Evolutionary conservation across 2,888 invertebrate species (phyloP).

Genomic region (Melieria crassipennis): DNA sequence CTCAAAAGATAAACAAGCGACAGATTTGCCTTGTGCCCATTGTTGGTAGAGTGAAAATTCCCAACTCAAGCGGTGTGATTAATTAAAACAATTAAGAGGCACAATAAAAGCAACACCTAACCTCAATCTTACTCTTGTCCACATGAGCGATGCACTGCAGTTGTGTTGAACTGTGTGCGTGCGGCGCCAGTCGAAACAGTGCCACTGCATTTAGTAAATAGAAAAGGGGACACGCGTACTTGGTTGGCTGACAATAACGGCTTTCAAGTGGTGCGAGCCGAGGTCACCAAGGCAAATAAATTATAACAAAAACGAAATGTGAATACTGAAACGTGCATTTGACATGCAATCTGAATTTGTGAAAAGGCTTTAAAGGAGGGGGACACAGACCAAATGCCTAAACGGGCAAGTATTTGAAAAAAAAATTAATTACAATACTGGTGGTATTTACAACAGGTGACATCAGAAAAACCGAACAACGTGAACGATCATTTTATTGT

Average conservation of each 20-base stretch:
- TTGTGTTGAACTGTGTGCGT: background rate
- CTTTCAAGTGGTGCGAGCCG: no score
- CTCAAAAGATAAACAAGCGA: background rate
- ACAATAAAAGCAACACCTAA: constrained; percentile 4
- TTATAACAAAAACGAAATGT: background rate
- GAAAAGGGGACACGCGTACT: no score
- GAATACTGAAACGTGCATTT: constrained; percentile 50
- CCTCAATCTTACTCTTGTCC: background rate
- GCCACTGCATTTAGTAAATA: no score
- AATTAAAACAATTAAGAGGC: background rate
- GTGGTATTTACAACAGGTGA: no score
- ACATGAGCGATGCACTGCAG: no score
- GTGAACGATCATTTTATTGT: no score
- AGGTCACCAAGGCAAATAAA: background rate
- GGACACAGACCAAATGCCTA: no score
- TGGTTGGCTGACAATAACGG: no score
- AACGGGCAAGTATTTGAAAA: no score
- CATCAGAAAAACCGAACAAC: no score
- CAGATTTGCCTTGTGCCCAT: no score
- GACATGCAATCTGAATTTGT: constrained; percentile 50
- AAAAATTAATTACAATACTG: no score
- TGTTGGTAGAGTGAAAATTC: background rate
- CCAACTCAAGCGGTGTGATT: background rate
- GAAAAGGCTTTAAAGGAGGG: background rate
- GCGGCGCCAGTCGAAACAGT: background rate